Conservation (phyloP, 2,113 vertebrate species). For the Ellobius talpinus region DNA sequence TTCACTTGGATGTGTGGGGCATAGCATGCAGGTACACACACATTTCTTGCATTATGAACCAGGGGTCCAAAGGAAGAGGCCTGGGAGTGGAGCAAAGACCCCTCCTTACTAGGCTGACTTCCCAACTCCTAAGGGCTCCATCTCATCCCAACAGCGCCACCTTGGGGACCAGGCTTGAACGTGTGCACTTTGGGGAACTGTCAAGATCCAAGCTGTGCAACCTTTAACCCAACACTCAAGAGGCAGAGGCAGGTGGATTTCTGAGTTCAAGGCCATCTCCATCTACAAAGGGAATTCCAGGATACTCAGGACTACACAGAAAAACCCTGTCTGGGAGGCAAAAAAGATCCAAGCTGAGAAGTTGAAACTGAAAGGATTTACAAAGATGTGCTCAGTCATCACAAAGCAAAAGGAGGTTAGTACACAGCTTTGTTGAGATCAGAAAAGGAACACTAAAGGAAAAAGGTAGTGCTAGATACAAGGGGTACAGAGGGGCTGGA, state of each 20-base stretch:
- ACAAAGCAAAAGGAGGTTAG: neutral
- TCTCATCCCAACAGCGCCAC: neutral
- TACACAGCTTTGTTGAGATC: neutral
- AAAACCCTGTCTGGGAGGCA: neutral
- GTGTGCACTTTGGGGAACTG: neutral
- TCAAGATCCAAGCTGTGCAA: neutral
- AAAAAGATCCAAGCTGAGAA: neutral
- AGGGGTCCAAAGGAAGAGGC: neutral
- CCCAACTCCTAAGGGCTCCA: neutral
- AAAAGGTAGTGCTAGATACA: neutral
- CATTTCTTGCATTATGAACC: neutral
- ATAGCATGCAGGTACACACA: neutral
- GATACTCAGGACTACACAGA: neutral
- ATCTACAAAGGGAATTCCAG: neutral
- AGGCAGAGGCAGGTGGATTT: neutral
- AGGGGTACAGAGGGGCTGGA: neutral
- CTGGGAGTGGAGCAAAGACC: neutral
- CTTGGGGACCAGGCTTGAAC: neutral
- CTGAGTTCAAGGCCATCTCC: neutral
- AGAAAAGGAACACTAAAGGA: neutral
- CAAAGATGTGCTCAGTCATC: neutral
- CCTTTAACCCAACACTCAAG: neutral
- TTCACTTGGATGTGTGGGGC: neutral
- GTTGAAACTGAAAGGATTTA: conserved; percentile 18
- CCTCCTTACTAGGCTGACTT: neutral